A percentile compares a stretch with the other conserved stretches of the same genome.
Evolutionary conservation across 2,888 invertebrate species (phyloP).

Genomic region (Tyria jacobaeae): DNA sequence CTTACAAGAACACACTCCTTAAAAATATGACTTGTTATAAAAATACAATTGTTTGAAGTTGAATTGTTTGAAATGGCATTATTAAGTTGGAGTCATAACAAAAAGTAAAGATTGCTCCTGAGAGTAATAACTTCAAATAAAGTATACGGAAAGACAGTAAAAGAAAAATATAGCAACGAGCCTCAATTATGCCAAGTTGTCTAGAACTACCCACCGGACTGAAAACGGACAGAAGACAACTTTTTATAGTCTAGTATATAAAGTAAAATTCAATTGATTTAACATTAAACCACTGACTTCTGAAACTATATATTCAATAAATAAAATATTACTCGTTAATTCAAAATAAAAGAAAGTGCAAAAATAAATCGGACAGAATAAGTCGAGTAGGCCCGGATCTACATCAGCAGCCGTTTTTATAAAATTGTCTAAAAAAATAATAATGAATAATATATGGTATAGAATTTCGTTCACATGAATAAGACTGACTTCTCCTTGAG

Average conservation of each 20-base stretch:
- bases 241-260: neutral
- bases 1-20: neutral
- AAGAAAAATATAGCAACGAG: constrained; percentile 30
- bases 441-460: too few species aligned
- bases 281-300: neutral
- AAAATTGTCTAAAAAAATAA: too few species aligned
- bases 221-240: constrained; percentile 11
- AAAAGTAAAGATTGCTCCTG: constrained; percentile 19
- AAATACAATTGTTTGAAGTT: constrained; percentile 7
- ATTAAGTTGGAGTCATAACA: constrained; percentile 34
- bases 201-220: constrained; percentile 6
- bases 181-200: constrained; percentile 27
- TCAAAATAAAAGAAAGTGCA: too few species aligned
- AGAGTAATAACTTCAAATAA: constrained; percentile 34
- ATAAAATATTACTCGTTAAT: too few species aligned
- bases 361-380: too few species aligned
- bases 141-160: constrained; percentile 38
- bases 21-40: constrained; percentile 3
- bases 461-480: too few species aligned
- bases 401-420: too few species aligned
- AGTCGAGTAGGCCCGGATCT: too few species aligned
- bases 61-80: constrained; percentile 20
- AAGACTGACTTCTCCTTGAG: too few species aligned
- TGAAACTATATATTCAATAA: too few species aligned
- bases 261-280: neutral